A percentile compares a stretch with the other conserved stretches of the same genome.
Evolutionary conservation across 2,888 invertebrate genomes (phyloP).

Genomic region (Rhogogaster chlorosoma): DNA sequence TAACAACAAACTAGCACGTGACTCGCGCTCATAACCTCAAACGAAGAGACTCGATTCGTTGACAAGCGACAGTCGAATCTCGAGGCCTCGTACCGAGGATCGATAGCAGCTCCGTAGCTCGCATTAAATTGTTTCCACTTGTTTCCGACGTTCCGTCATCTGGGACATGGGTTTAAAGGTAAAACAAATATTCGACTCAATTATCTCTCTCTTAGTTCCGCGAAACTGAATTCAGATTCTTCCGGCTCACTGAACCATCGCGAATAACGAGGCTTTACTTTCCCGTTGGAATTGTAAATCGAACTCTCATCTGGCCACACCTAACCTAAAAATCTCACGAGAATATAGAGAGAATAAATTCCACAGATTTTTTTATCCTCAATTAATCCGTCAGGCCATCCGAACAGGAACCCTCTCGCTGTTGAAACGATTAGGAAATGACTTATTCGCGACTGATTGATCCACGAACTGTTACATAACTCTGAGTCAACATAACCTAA

Average conservation of each 20-base stretch:
- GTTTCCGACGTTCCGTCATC: conserved; percentile 12
- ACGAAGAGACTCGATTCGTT: background rate
- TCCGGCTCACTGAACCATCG: background rate
- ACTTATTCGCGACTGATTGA: background rate
- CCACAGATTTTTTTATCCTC: background rate
- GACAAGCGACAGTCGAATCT: background rate
- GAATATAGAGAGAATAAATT: background rate
- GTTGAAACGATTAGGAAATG: background rate
- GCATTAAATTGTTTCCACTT: background rate
- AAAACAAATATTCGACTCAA: background rate
- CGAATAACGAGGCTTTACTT: background rate
- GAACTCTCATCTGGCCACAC: background rate
- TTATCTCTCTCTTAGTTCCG: background rate
- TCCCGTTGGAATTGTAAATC: background rate
- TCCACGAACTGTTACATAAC: conserved; percentile 26
- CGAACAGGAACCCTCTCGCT: background rate
- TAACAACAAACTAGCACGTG: background rate
- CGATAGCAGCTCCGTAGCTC: background rate
- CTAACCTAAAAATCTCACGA: background rate
- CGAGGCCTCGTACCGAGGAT: background rate
- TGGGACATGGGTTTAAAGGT: conserved; percentile 32
- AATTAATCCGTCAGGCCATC: background rate
- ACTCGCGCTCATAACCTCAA: background rate
- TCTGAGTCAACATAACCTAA: conserved; percentile 8
- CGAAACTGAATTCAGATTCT: background rate